Percentiles rank a stretch among this genome's conserved stretches.
Evolutionary conservation across 2,113 vertebrate species (phyloP).

Genomic region (Corydoras maculifer): DNA sequence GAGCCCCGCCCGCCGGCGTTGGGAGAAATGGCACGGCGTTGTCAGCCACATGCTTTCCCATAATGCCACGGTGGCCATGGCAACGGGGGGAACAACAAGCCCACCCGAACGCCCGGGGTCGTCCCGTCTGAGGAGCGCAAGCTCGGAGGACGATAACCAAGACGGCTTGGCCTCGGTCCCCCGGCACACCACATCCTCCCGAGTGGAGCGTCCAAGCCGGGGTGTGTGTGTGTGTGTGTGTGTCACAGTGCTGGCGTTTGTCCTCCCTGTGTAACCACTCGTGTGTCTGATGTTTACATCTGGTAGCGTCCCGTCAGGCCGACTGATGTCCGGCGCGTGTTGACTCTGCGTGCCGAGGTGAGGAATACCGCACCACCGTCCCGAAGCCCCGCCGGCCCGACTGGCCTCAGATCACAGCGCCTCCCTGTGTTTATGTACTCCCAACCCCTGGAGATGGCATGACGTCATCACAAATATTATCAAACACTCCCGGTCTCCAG

Average conservation of each 20-base stretch:
- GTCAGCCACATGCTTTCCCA: slow-evolving; percentile 37
- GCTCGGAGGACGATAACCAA: slow-evolving; percentile 31
- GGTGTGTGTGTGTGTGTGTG: neutral
- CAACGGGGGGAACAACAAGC: slow-evolving; percentile 34
- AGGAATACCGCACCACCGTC: slow-evolving; percentile 56
- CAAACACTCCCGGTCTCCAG: slow-evolving; percentile 41
- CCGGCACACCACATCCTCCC: slow-evolving; percentile 32
- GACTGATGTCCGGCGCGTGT: slow-evolving; percentile 37
- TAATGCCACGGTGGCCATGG: slow-evolving; percentile 30
- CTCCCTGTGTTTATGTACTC: slow-evolving; percentile 51
- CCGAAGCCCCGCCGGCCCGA: slow-evolving; percentile 49
- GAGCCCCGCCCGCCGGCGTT: too few species aligned
- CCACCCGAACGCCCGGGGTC: slow-evolving; percentile 40
- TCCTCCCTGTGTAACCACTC: slow-evolving; percentile 18
- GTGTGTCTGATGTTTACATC: slow-evolving; percentile 41
- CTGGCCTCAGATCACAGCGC: slow-evolving; percentile 47
- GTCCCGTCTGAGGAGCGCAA: slow-evolving; percentile 37
- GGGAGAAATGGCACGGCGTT: slow-evolving; percentile 14
- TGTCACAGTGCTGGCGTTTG: slow-evolving; percentile 16
- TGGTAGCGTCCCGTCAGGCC: slow-evolving; percentile 31
- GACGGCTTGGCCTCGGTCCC: slow-evolving; percentile 26
- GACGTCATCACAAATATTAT: slow-evolving; percentile 59
- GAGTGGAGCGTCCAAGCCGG: slow-evolving; percentile 11
- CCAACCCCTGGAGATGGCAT: slow-evolving; percentile 58
- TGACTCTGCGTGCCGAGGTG: slow-evolving; percentile 46